phyloP scores from a whole-genome alignment of 2,888 invertebrate species.

The Byasa hedistus region DNA sequence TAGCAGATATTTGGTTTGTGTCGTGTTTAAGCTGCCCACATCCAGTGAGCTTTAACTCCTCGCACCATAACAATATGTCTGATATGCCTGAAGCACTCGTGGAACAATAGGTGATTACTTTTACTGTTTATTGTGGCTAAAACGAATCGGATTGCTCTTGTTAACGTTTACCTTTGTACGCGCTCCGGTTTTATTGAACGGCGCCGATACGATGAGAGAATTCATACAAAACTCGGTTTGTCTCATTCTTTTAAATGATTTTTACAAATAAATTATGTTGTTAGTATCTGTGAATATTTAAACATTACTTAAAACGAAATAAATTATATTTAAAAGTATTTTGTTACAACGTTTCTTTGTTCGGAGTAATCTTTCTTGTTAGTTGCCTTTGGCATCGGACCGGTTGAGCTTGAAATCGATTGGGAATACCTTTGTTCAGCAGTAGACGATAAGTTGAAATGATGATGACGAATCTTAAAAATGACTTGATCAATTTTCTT shows the following conservation, averaged over 20 bases:
- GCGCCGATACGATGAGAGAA: slow-evolving; percentile 18
- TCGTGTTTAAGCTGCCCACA: slow-evolving; percentile 1
- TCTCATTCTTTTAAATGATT: slow-evolving; percentile 9
- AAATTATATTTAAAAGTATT: too few relatives aligned
- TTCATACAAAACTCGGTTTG: slow-evolving; percentile 25
- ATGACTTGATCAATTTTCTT: too few relatives aligned
- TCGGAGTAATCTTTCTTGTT: too few relatives aligned
- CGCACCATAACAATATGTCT: slow-evolving; percentile 34
- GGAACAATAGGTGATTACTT: slow-evolving; percentile 55
- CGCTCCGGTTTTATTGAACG: slow-evolving; percentile 32
- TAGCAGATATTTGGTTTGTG: background rate
- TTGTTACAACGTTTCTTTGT: too few relatives aligned
- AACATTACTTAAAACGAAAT: too few relatives aligned
- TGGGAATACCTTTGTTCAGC: too few relatives aligned
- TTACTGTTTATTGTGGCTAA: slow-evolving; percentile 48
- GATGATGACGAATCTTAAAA: too few relatives aligned
- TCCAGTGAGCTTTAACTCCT: slow-evolving; percentile 32
- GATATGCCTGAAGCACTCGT: slow-evolving; percentile 39
- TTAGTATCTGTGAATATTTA: too few relatives aligned
- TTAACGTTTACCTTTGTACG: slow-evolving; percentile 37
- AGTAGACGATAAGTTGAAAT: too few relatives aligned
- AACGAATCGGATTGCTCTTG: slow-evolving; percentile 39
- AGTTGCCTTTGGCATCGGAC: too few relatives aligned
- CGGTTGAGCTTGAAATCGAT: too few relatives aligned
- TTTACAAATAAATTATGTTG: too few relatives aligned